phyloP scores from a whole-genome alignment of 23 tunicate genomes.

The Aplidium turbinatum region DNA sequence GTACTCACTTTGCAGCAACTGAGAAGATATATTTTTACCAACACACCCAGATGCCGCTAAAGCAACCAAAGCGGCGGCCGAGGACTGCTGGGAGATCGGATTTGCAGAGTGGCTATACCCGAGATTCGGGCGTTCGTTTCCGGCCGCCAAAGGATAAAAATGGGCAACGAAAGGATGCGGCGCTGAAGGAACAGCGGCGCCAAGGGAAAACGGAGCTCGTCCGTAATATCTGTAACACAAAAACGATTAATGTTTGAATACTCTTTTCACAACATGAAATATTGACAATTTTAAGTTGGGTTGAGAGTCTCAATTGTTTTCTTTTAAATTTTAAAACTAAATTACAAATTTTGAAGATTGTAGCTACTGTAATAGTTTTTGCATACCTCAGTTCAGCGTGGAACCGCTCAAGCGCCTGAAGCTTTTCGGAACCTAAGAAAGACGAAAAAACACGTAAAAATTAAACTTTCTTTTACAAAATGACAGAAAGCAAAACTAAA shows the following conservation, averaged over 20 bases:
- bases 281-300: no score
- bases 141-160: constrained; percentile 64
- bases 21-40: constrained; percentile 39
- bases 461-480: no score
- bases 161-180: constrained; percentile 84
- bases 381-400: constrained; percentile 8
- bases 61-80: constrained; percentile 52
- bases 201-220: not conserved
- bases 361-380: not conserved
- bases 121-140: constrained; percentile 34
- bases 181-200: constrained; percentile 35
- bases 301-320: no score
- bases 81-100: constrained; percentile 44
- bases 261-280: no score
- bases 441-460: no score
- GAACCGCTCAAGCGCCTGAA: constrained; percentile 3
- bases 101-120: constrained; percentile 15
- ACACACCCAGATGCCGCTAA: constrained; percentile 51
- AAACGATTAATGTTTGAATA: no score
- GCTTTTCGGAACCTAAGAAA: constrained; percentile 22
- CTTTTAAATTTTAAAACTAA: no score
- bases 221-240: constrained; percentile 26
- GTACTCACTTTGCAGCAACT: constrained; percentile 36
- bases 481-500: no score
- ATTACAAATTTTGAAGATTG: no score